A percentile compares a stretch with the other conserved stretches of the same genome.
These are phyloP conservation scores for Jordanella pulchra DNA, from an alignment of 2,797 vertebrate species.

Conservation along the genomic window DNA sequence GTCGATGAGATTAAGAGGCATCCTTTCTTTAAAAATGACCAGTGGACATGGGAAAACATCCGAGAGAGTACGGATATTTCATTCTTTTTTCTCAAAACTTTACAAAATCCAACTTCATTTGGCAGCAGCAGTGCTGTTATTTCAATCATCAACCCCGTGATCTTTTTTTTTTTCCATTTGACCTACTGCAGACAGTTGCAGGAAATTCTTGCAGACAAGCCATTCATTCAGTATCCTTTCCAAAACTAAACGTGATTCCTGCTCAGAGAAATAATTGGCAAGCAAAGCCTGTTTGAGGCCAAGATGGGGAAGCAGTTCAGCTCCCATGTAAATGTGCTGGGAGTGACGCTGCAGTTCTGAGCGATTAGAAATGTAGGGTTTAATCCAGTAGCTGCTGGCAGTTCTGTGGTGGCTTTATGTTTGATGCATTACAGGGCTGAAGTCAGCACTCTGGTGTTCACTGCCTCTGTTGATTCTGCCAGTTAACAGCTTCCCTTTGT, in stretches of 20 bases:
- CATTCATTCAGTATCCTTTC: conserved; percentile 70
- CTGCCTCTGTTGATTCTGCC: conserved; percentile 31
- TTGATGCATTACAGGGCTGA: conserved; percentile 57
- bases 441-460: conserved; percentile 62
- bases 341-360: conserved; percentile 43
- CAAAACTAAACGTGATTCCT: conserved; percentile 61
- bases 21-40: conserved; percentile 98
- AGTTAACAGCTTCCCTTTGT: conserved; percentile 25
- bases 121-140: conserved; percentile 28
- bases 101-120: conserved; percentile 33
- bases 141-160: conserved; percentile 29
- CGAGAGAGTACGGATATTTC: conserved; percentile 86
- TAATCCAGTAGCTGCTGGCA: conserved; percentile 58
- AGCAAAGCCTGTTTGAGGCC: conserved; percentile 48
- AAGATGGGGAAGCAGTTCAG: conserved; percentile 39
- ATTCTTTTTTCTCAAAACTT: conserved; percentile 2
- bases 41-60: conserved; percentile 97
- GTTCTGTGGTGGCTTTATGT: conserved; percentile 66
- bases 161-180: conserved; percentile 63
- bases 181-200: conserved; percentile 70
- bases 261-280: conserved; percentile 55
- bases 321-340: conserved; percentile 39
- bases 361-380: conserved; percentile 58
- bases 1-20: conserved; percentile 98
- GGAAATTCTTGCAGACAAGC: conserved; percentile 68